Conservation (phyloP, 2,888 invertebrate genomes). For the Coelopa pilipes region DNA sequence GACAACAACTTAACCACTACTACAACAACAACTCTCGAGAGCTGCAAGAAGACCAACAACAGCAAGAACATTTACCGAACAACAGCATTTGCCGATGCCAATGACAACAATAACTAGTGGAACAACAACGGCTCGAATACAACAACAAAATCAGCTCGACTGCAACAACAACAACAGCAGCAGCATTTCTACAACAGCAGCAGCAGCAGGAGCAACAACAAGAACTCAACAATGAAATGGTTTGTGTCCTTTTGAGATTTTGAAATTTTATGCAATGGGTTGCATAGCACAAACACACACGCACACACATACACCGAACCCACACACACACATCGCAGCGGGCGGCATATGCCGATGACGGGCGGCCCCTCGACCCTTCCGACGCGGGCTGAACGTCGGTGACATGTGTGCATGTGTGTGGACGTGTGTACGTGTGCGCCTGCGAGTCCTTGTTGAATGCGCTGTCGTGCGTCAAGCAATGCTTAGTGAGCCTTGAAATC, state of each 20-base stretch:
- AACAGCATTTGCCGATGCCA: not conserved
- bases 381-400: no score
- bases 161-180: no score
- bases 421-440: not conserved
- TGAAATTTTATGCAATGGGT: no score
- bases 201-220: no score
- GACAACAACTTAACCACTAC: not conserved
- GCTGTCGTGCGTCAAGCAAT: conserved; percentile 30
- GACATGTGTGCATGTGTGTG: no score
- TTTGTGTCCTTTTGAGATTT: no score
- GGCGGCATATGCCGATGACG: conserved; percentile 7
- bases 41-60: not conserved
- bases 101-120: no score
- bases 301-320: not conserved
- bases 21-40: not conserved
- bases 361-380: not conserved
- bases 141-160: no score
- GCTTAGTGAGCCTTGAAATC: conserved; percentile 38
- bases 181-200: no score
- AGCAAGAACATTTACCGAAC: not conserved
- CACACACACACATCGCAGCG: not conserved
- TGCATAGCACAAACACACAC: not conserved
- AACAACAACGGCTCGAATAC: no score
- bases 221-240: no score
- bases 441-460: conserved; percentile 10